Evolutionary conservation across 2,113 vertebrate genomes (phyloP).

Genomic region (Cynocephalus volans): DNA sequence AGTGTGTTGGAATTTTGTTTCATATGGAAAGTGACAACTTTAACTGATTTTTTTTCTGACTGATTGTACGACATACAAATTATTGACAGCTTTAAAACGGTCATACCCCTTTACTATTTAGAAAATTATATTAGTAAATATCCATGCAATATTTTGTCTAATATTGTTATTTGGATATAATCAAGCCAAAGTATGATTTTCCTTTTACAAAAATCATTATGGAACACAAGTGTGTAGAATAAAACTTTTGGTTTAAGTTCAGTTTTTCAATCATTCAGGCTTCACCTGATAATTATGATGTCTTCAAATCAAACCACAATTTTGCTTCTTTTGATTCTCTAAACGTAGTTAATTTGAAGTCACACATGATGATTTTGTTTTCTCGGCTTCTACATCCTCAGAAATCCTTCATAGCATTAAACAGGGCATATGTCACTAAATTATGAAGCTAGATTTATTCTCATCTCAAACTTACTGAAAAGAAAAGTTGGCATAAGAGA

Average conservation of each 20-base stretch:
- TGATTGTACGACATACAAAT: not conserved
- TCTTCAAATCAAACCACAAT: constrained; percentile 17
- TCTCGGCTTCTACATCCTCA: not conserved
- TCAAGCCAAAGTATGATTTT: not conserved
- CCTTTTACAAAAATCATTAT: not conserved
- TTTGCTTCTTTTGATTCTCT: not conserved
- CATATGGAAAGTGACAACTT: not conserved
- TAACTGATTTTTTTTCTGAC: constrained; percentile 12
- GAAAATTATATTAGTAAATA: not conserved
- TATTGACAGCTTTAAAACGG: not conserved
- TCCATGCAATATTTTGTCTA: not conserved
- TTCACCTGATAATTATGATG: not conserved
- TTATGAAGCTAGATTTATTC: not conserved
- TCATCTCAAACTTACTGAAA: not conserved
- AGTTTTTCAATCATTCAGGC: not conserved
- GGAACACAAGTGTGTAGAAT: not conserved
- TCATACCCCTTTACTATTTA: not conserved
- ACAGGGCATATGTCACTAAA: not conserved
- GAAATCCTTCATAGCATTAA: not conserved
- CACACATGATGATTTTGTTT: not conserved
- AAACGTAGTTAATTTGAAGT: not conserved
- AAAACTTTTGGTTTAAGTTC: not conserved
- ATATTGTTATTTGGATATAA: not conserved
- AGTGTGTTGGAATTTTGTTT: not conserved
- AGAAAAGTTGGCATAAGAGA: not conserved